Base-by-base conservation (phyloP, 2,888 invertebrate genomes). In the Arrhopalites spinosus region DNA sequence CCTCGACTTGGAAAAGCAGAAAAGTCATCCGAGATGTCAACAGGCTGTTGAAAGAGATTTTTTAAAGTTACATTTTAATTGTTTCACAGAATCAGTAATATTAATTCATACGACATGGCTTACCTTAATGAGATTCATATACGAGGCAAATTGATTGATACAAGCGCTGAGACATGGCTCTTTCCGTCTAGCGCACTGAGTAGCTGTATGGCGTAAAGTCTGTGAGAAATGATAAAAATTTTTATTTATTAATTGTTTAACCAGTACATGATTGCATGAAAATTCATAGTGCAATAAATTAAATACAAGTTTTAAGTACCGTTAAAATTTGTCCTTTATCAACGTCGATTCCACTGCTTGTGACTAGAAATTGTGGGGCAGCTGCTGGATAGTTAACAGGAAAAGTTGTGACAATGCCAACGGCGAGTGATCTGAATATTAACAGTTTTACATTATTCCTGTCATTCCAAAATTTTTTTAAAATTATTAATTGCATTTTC, bases 171-270 rank as follows among this genome's bases (percentile, higher is more conserved):
- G 86, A 85, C 96, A 96, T 50, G 93, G 91, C 70, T 93, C 90
- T 71, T 94, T 94, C 85, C 93, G 93, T 80, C 91, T 91, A 0
- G 95, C 93, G 83, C 93, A 90, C 82, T 92, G 92, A 83, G 92
- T 89, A 0, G 94, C 93, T 71, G 93, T 91, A 85, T 90, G 91
- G 83, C 91, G 92, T 47, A 96, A 87, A 20, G 91, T 85, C 87
- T 87, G 82, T 23, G 83, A 80, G 68, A 36, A 73, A 78, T 74
- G 63, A 43, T 63, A 50, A 53, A 45, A 73, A 45, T 53, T 1
- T n/a, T n/a, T n/a, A n/a, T n/a, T n/a, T n/a, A n/a, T n/a, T n/a
- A n/a, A n/a, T n/a, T n/a, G n/a, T n/a, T n/a, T n/a, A n/a, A n/a
- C n/a, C n/a, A n/a, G n/a, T n/a, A n/a, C n/a, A n/a, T n/a, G n/a